These are phyloP conservation scores for Ornithorhynchus anatinus DNA, from an alignment of 2,113 vertebrate genomes.

Conservation along the genomic window DNA sequence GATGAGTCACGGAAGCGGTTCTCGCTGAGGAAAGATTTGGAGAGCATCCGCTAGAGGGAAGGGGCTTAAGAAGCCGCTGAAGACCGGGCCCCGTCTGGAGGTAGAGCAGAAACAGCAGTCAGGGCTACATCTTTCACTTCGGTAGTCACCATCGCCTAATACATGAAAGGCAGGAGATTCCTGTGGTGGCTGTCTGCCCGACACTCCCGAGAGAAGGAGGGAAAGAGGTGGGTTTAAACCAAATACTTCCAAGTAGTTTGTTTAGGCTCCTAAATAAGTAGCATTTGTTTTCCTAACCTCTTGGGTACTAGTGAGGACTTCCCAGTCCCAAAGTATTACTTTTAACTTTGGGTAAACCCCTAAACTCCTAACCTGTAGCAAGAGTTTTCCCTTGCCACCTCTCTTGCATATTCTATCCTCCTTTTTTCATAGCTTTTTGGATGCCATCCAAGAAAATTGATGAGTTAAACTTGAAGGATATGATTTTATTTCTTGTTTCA, in stretches of 20 bases:
- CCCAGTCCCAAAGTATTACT: neutral
- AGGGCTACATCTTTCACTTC: neutral
- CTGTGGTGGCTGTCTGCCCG: constrained; percentile 9
- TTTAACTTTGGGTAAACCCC: constrained; percentile 26
- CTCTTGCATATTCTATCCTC: neutral
- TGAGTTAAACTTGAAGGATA: constrained; percentile 58
- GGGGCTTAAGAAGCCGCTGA: neutral
- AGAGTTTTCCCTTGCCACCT: neutral
- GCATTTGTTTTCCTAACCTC: constrained; percentile 46
- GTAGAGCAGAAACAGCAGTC: neutral
- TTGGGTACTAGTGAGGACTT: constrained; percentile 33
- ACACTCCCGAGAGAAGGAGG: neutral
- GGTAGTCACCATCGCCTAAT: neutral
- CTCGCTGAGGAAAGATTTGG: neutral
- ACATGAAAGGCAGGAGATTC: neutral
- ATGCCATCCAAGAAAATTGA: constrained; percentile 52
- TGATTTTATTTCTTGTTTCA: constrained; percentile 57
- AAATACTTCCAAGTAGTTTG: constrained; percentile 35
- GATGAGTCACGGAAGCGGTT: constrained; percentile 4
- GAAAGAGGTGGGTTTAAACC: constrained; percentile 17
- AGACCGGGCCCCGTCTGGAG: neutral
- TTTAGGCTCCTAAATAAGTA: constrained; percentile 27
- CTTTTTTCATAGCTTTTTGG: constrained; percentile 5
- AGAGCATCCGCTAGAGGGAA: neutral
- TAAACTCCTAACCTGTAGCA: constrained; percentile 12